Evolutionary conservation across 2,113 vertebrate species (phyloP), one percentile per base, ranked within the genome.

Genomic region (Epinephelus lanceolatus): DNA sequence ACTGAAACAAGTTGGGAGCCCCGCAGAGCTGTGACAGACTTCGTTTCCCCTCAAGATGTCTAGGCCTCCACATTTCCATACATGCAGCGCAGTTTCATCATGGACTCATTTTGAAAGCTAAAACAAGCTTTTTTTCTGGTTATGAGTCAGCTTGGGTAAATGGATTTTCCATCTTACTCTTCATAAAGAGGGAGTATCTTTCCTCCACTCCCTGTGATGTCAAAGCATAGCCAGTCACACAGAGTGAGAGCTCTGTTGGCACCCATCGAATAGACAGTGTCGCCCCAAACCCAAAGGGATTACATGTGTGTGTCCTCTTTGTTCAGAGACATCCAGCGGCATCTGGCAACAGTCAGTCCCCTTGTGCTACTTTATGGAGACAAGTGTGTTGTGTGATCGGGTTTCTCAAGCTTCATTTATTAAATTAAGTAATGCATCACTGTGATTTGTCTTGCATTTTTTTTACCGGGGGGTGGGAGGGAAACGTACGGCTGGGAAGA

Each of bases 281-380:
- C 80, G 80, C 87, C 87, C 85, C 84, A 81, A 89, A 87, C 77
- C 90, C 83, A 85, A 62, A 90, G 83, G 88, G 91, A 92, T 92
- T 86, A 88, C 90, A 78, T 91, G 91, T 91, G 91, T 91, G 85
- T 90, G 88, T 91, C 85, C 78, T 87, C 91, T 94, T 92, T 92
- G 88, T 92, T 89, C 92, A 71, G 61, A 86, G 83, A 88, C 87
- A 78, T 91, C 67, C 86, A 85, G 76, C 79, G 10, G 89, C 94
- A 94, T 94, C 93, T 94, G 94, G 94, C 81, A 92, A 76, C 74
- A 91, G 92, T 94, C 92, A 92, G 84, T 74, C 53, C 79, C 67
- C 73, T 77, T 25, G 65, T 74, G 84, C 74, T 86, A 57, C 81
- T 91, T 84, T 72, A 82, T 76, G 75, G 76, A 92, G 93, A 93